Base-by-base conservation (phyloP, 2,797 vertebrate genomes). In the Rhyacichthys aspro region DNA sequence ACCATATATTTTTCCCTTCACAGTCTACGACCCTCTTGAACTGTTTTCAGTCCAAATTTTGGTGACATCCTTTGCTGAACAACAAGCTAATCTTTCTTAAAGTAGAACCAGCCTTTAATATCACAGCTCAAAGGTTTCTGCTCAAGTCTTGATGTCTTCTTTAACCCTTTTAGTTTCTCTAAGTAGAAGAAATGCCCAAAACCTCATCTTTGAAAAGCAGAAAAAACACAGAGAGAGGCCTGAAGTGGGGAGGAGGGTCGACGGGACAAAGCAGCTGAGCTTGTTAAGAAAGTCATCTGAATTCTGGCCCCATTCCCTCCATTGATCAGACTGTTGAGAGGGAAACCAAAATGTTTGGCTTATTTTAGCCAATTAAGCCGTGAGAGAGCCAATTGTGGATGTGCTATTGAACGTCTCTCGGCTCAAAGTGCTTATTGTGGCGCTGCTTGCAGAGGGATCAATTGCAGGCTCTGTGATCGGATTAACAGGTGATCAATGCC, bases 311-410 rank as follows among this genome's bases (percentile, higher is more conserved):
- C 91, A 92, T 91, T 90, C 93, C 88, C 85, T 71, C 76, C 88
- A 98, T 97, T 95, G 96, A 98, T 97, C 92, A 71, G 76, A 81
- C 83, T 68, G 89, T 91, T 89, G 85, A 81, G 73, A 92, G 87
- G 91, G 93, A 95, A 96, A 96, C 91, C 91, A 95, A 96, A 97
- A 97, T 96, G 93, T 97, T 98, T 96, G 93, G 92, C 92, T 95
- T 95, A 93, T 96, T 95, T 95, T 49, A 98, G 94, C 94, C 94
- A 95, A 96, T 98, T 96, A 96, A 82, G 93, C 93, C 92, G 90
- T 87, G 90, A 91, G 91, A 93, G 90, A 94, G 90, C 90, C 91
- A 91, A 92, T 91, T 94, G 94, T 93, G 91, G 90, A 91, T 88
- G 90, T 88, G 90, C 88, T 95, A 96, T 96, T 95, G 96, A 97